Conservation (phyloP, 2,113 vertebrate species). For the Urocynchramus pylzowi region DNA sequence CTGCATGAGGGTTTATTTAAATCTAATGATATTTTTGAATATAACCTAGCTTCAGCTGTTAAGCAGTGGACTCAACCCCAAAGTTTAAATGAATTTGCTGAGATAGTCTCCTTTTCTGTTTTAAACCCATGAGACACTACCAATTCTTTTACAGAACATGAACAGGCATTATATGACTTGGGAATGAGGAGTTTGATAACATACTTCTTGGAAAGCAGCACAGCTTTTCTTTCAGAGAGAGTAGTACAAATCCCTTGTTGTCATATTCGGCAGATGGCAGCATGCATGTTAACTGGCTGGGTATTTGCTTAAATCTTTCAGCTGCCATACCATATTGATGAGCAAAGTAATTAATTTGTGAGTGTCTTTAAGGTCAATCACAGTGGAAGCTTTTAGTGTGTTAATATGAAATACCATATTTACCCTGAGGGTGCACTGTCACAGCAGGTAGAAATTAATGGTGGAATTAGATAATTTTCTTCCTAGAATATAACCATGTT, state of each 20-base stretch:
- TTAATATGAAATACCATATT: not conserved
- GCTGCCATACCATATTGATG: not conserved
- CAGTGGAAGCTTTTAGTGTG: not conserved
- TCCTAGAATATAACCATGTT: not conserved
- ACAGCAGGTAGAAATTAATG: slow-evolving; percentile 19
- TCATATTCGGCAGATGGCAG: slow-evolving; percentile 41
- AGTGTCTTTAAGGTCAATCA: slow-evolving; percentile 37
- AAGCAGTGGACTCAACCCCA: not conserved
- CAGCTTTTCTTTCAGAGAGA: not conserved
- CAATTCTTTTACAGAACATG: not conserved
- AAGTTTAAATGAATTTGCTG: not conserved
- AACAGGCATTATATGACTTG: not conserved
- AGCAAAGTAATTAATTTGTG: slow-evolving; percentile 32
- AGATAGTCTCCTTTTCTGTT: not conserved
- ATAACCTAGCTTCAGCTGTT: not conserved
- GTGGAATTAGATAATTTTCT: not conserved
- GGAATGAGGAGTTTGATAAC: not conserved
- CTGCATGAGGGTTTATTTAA: not conserved
- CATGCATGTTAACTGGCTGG: not conserved
- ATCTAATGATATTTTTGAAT: not conserved
- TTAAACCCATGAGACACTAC: not conserved
- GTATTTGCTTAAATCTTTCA: not conserved
- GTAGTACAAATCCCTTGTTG: not conserved
- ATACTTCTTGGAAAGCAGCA: not conserved
- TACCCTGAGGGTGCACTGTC: not conserved